These are phyloP conservation scores for Pentalonia nigronervosa DNA, from an alignment of 1,140 invertebrate species.

Conservation along the genomic window DNA sequence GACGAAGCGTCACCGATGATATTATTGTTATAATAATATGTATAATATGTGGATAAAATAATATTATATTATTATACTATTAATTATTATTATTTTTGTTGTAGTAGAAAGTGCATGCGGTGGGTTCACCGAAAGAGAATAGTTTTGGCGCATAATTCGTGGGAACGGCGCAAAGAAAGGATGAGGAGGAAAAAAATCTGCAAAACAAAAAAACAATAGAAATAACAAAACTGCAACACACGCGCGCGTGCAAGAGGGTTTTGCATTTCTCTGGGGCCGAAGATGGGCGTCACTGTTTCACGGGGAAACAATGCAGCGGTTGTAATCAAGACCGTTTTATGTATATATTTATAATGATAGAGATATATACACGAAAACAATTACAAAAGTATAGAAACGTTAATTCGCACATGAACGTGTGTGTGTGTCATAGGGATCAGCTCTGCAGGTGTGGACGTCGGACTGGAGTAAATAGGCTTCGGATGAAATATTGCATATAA, in stretches of 20 bases:
- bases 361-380: not conserved
- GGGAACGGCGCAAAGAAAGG: not conserved
- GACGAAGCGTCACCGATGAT: not conserved
- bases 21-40: not conserved
- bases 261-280: not conserved
- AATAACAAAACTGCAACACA: not conserved
- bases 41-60: not conserved
- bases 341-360: no score
- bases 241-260: no score
- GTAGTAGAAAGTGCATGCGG: not conserved
- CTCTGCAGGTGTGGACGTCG: not conserved
- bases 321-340: not conserved
- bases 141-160: not conserved
- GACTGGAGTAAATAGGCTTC: no score
- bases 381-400: not conserved
- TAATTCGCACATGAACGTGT: not conserved
- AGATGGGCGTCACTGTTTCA: conserved; percentile 5
- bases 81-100: not conserved
- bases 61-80: conserved; percentile 10
- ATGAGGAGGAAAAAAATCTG: not conserved
- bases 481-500: not conserved
- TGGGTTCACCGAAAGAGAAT: not conserved
- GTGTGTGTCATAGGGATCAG: not conserved
- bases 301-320: not conserved
- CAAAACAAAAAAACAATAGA: not conserved